Percentiles rank a stretch among this genome's conserved stretches.
Conservation (phyloP, 2,113 vertebrate species). For the Abramis brama region DNA sequence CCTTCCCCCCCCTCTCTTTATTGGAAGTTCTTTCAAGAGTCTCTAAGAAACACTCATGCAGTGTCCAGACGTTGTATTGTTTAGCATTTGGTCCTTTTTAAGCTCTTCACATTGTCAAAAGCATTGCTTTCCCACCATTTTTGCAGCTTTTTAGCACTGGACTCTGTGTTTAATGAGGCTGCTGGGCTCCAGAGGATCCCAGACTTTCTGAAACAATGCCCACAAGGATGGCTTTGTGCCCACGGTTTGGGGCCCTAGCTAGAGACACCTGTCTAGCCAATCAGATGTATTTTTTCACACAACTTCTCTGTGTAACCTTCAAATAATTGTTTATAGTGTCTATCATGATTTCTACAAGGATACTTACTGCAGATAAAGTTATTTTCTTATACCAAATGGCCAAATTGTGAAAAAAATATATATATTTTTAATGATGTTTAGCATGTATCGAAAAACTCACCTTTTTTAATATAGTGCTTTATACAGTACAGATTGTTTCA, state of each 20-base stretch:
- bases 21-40: conserved; percentile 21
- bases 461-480: too few relatives aligned
- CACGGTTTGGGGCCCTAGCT: conserved; percentile 82
- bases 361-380: conserved; percentile 63
- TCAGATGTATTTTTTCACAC: conserved; percentile 79
- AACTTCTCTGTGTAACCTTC: conserved; percentile 80
- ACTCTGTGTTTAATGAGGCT: conserved; percentile 64
- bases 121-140: conserved; percentile 26
- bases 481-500: too few relatives aligned
- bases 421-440: neutral
- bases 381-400: conserved; percentile 11
- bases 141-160: conserved; percentile 7
- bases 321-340: conserved; percentile 91
- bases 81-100: conserved; percentile 2
- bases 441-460: neutral
- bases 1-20: neutral
- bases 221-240: conserved; percentile 81
- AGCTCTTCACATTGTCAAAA: conserved; percentile 14
- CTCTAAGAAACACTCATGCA: conserved; percentile 4
- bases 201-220: conserved; percentile 60
- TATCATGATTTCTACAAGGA: conserved; percentile 78
- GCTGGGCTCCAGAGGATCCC: conserved; percentile 63
- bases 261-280: conserved; percentile 80
- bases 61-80: conserved; percentile 5
- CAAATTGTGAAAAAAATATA: neutral